Evolutionary conservation across 2,113 vertebrate species (phyloP), one percentile per base, ranked within the genome.

Genomic region (Caretta caretta): DNA sequence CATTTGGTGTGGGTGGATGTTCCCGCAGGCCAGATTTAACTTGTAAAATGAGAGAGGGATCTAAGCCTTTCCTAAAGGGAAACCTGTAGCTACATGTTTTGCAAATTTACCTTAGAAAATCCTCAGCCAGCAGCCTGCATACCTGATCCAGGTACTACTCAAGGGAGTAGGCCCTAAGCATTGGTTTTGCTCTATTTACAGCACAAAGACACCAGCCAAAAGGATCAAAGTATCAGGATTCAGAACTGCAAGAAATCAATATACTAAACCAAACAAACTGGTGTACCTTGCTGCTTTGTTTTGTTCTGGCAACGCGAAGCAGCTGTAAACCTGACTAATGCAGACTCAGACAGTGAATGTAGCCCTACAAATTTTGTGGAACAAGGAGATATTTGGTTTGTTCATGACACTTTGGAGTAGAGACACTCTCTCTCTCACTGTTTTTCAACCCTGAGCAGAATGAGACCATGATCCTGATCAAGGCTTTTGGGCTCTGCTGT

Each of bases 181-280:
- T 91, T 83, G 35, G 86, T 97, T 97, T 96, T 80, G 93, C 80
- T 35, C 69, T 93, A 91, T 95, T 89, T 93, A 86, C 56, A 94
- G 80, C 35, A 83, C 94, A 88, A 95, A 93, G 83, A 95, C 88
- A 90, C 53, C 22, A 97, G 91, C 93, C 86, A 91, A 81, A 88
- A 75, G 92, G 90, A 95, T 93, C 91, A 97, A 95, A 96, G 93
- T 95, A 86, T 97, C 90, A 94, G 89, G 50, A 96, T 92, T 97
- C 94, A 94, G 87, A 97, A 88, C 51, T 93, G 83, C 80, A 93
- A 92, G 94, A 96, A 96, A 96, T 95, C 96, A 96, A 97, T 38
- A 38, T 72, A 72, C 38, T 96, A 96, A 93, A 96, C 95, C 81
- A 96, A 96, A 93, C 95, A 95, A 96, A 97, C 96, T 96, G 96